phyloP scores from a whole-genome alignment of 1,140 invertebrate species.

The Ladona fulva region DNA sequence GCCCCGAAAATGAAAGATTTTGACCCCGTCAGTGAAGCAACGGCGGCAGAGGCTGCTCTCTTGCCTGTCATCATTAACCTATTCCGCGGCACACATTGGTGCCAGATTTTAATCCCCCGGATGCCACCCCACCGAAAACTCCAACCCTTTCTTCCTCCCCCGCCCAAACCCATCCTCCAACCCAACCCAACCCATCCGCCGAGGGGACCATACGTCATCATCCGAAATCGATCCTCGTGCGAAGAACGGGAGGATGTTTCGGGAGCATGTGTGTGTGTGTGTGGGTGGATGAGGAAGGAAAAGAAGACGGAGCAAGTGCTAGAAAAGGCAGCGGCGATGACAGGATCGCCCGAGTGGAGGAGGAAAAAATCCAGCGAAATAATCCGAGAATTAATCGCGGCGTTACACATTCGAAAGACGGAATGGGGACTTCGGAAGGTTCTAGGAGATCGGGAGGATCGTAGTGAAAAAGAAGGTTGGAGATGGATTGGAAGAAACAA shows the following conservation, averaged over 20 bases:
- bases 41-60: too few species aligned
- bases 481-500: not conserved
- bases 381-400: not conserved
- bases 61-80: too few species aligned
- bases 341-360: not conserved
- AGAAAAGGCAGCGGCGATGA: not conserved
- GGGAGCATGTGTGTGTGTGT: not conserved
- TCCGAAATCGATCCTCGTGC: conserved; percentile 2
- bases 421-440: not conserved
- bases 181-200: not conserved
- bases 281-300: not conserved
- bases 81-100: too few species aligned
- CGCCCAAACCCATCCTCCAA: not conserved
- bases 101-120: not conserved
- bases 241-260: not conserved
- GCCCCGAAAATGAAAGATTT: too few species aligned
- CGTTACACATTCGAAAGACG: not conserved
- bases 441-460: not conserved
- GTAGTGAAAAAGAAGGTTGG: not conserved
- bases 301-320: not conserved
- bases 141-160: not conserved
- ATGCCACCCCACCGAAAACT: not conserved
- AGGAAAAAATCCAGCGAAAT: not conserved
- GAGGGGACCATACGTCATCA: not conserved
- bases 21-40: too few species aligned